A percentile compares a stretch with the other conserved stretches of the same genome.
These are phyloP conservation scores for Drepanosiphum platanoidis DNA, from an alignment of 2,888 invertebrate species.

Conservation along the genomic window DNA sequence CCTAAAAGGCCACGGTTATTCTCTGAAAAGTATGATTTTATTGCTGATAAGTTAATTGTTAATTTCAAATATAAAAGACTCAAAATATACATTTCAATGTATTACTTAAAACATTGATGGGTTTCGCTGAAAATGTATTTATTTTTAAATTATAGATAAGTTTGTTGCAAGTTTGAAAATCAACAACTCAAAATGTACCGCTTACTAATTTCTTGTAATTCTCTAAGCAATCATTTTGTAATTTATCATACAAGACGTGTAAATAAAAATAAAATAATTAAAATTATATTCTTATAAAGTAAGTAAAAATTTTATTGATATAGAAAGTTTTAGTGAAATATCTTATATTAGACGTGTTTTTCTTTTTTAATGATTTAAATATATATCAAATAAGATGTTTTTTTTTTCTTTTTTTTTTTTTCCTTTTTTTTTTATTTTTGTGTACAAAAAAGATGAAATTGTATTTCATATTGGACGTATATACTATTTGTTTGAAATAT, in stretches of 20 bases:
- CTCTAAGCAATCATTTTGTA: slow-evolving; percentile 38
- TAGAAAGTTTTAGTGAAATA: slow-evolving; percentile 35
- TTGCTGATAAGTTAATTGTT: not conserved
- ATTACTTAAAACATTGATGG: not conserved
- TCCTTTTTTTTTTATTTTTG: not conserved
- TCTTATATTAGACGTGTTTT: slow-evolving; percentile 48
- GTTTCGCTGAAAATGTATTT: not conserved
- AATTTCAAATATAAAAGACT: not conserved
- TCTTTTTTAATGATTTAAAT: slow-evolving; percentile 31
- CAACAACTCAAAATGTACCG: slow-evolving; percentile 22
- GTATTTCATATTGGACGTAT: slow-evolving; percentile 5
- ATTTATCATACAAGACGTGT: slow-evolving; percentile 33
- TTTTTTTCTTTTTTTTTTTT: not conserved
- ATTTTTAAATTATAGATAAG: not conserved
- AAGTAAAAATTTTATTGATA: slow-evolving; percentile 5
- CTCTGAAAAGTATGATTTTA: not conserved
- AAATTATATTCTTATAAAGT: slow-evolving; percentile 39
- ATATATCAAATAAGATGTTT: not conserved
- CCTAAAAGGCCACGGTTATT: not conserved
- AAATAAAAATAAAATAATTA: too few relatives aligned
- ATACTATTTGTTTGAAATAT: slow-evolving; percentile 41
- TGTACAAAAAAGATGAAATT: slow-evolving; percentile 27
- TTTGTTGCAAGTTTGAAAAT: not conserved
- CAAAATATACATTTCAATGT: not conserved
- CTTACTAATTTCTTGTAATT: slow-evolving; percentile 26